Evolutionary conservation across 2,888 invertebrate species (phyloP).

Genomic region (Pyrrhia umbra): DNA sequence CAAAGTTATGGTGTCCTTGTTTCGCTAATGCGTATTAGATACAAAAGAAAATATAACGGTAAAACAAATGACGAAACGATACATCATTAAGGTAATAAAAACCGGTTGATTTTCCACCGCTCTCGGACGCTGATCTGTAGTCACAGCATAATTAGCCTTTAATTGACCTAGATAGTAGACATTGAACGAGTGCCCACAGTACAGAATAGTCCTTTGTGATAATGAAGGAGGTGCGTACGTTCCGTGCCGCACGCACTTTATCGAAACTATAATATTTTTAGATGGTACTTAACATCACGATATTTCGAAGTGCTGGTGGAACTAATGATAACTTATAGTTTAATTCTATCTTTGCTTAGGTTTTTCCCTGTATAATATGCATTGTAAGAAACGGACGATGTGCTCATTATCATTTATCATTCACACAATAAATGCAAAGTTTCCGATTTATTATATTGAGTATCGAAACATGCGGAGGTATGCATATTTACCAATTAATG

Average conservation of each 20-base stretch:
- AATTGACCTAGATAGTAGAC: slow-evolving; percentile 48
- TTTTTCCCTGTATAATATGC: too few relatives aligned
- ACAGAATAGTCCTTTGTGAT: slow-evolving; percentile 40
- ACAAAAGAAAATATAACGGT: neutral
- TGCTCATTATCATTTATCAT: too few relatives aligned
- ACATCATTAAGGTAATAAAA: neutral
- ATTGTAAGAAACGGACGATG: too few relatives aligned
- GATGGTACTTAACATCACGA: slow-evolving; percentile 7
- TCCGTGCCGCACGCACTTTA: slow-evolving; percentile 43
- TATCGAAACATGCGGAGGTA: too few relatives aligned
- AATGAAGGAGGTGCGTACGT: slow-evolving; percentile 28
- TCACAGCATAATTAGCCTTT: slow-evolving; percentile 40
- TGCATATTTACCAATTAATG: too few relatives aligned
- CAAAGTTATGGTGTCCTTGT: too few relatives aligned
- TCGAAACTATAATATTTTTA: slow-evolving; percentile 24
- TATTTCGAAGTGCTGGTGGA: slow-evolving; percentile 15
- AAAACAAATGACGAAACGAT: neutral
- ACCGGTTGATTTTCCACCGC: neutral
- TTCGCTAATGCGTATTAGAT: neutral
- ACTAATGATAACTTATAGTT: slow-evolving; percentile 27
- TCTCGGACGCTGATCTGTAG: slow-evolving; percentile 9
- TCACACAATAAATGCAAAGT: too few relatives aligned
- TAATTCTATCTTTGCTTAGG: neutral
- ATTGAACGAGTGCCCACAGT: slow-evolving; percentile 36
- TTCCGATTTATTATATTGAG: too few relatives aligned